phyloP scores from a whole-genome alignment of 2,113 vertebrate species.

The Paradoxurus hermaphroditus region DNA sequence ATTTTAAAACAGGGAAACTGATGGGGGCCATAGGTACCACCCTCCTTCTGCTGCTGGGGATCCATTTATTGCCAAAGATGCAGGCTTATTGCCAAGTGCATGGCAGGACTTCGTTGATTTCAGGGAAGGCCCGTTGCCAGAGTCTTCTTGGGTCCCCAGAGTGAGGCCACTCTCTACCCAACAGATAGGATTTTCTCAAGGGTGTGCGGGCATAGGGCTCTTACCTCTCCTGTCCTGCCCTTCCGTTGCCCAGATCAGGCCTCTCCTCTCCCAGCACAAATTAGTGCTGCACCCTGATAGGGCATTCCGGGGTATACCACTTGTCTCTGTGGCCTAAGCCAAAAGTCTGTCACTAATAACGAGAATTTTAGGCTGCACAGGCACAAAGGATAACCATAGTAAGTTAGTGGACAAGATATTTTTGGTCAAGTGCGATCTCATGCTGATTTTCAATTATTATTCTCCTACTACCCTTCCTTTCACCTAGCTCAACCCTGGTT shows the following conservation, averaged over 20 bases:
- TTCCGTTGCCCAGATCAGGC: no score
- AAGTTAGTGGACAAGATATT: not conserved
- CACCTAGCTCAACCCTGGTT: not conserved
- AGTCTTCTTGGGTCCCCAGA: not conserved
- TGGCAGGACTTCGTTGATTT: conserved; percentile 58
- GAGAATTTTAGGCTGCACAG: not conserved
- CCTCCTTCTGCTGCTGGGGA: not conserved
- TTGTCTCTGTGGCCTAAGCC: not conserved
- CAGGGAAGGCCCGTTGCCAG: not conserved
- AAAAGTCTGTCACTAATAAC: not conserved
- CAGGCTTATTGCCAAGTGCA: conserved; percentile 43
- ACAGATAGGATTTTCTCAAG: not conserved
- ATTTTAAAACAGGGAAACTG: not conserved
- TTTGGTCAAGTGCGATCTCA: not conserved
- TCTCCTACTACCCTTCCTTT: not conserved
- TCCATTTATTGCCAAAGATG: conserved; percentile 48
- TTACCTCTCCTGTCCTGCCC: no score
- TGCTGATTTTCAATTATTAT: not conserved
- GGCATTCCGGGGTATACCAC: not conserved
- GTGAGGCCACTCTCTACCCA: not conserved
- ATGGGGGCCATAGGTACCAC: not conserved
- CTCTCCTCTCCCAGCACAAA: not conserved
- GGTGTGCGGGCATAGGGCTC: not conserved
- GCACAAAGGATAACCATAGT: not conserved
- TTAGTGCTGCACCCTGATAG: not conserved